Evolutionary conservation across 2,797 vertebrate genomes (phyloP).

Genomic region (Ataeniobius toweri): DNA sequence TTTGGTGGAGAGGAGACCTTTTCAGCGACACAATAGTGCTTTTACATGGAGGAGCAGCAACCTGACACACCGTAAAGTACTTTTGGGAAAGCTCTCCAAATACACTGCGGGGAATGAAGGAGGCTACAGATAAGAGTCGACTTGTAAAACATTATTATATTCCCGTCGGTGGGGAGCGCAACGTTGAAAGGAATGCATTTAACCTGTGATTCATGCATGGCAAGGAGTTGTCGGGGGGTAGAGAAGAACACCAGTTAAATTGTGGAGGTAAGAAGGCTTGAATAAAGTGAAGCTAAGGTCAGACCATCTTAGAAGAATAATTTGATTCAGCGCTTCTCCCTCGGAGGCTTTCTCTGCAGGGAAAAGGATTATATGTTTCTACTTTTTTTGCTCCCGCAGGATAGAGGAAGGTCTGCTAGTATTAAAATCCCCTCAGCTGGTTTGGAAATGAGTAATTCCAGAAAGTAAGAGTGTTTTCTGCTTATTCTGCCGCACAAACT

Average conservation of each 20-base stretch:
- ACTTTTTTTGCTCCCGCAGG: constrained; percentile 50
- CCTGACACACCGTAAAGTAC: constrained; percentile 73
- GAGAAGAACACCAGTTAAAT: constrained; percentile 67
- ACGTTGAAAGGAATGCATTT: constrained; percentile 78
- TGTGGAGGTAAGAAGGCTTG: constrained; percentile 74
- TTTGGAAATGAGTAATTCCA: constrained; percentile 57
- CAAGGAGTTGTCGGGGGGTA: constrained; percentile 63
- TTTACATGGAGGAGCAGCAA: constrained; percentile 66
- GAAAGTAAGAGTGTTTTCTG: constrained; percentile 36
- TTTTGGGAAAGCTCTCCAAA: constrained; percentile 76
- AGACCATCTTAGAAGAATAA: constrained; percentile 71
- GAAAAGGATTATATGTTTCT: constrained; percentile 73
- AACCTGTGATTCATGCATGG: constrained; percentile 81
- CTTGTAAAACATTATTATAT: constrained; percentile 84
- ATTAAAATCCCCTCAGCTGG: constrained; percentile 69
- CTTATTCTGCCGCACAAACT: constrained; percentile 16
- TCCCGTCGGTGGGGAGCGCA: constrained; percentile 65
- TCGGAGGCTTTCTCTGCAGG: constrained; percentile 63
- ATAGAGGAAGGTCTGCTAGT: constrained; percentile 59
- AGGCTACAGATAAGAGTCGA: constrained; percentile 76
- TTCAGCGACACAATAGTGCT: constrained; percentile 71
- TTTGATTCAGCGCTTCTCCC: constrained; percentile 63
- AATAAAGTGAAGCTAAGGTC: constrained; percentile 76
- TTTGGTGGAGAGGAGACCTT: constrained; percentile 61
- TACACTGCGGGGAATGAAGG: constrained; percentile 64